Evolutionary conservation across 1,140 invertebrate genomes (phyloP).

Genomic region (Ostrea edulis): DNA sequence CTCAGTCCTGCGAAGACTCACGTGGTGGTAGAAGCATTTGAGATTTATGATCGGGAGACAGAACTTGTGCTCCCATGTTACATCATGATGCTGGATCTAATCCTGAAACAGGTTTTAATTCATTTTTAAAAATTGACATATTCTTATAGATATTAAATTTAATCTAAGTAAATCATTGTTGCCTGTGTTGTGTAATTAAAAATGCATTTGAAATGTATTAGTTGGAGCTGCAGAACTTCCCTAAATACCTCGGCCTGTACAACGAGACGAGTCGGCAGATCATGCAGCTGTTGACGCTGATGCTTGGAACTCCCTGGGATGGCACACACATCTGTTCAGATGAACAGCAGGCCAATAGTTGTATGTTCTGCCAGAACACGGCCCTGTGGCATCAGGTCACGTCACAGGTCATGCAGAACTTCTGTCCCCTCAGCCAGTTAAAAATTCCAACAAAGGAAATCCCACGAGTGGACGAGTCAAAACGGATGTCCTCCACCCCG

Average conservation of each 20-base stretch:
- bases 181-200: background rate
- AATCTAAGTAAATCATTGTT: too few species aligned
- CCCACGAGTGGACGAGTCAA: conserved; percentile 74
- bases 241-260: conserved; percentile 89
- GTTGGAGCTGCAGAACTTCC: conserved; percentile 96
- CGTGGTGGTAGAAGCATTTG: conserved; percentile 64
- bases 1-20: conserved; percentile 73
- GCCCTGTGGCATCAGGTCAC: conserved; percentile 96
- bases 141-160: too few species aligned
- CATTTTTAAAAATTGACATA: background rate
- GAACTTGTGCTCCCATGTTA: conserved; percentile 89
- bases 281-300: conserved; percentile 89
- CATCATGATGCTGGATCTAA: conserved; percentile 95
- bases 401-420: conserved; percentile 87
- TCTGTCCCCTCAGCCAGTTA: conserved; percentile 81
- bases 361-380: conserved; percentile 93
- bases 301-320: conserved; percentile 89
- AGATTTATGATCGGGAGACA: conserved; percentile 75
- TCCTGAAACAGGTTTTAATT: conserved; percentile 91
- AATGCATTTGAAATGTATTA: conserved; percentile 74
- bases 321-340: conserved; percentile 86
- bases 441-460: conserved; percentile 78
- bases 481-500: conserved; percentile 51
- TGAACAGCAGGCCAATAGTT: conserved; percentile 83
- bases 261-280: conserved; percentile 88